Percentiles rank a stretch among this genome's conserved stretches.
phyloP scores from a whole-genome alignment of 1,140 invertebrate species.

The Thaumetopoea pityocampa region DNA sequence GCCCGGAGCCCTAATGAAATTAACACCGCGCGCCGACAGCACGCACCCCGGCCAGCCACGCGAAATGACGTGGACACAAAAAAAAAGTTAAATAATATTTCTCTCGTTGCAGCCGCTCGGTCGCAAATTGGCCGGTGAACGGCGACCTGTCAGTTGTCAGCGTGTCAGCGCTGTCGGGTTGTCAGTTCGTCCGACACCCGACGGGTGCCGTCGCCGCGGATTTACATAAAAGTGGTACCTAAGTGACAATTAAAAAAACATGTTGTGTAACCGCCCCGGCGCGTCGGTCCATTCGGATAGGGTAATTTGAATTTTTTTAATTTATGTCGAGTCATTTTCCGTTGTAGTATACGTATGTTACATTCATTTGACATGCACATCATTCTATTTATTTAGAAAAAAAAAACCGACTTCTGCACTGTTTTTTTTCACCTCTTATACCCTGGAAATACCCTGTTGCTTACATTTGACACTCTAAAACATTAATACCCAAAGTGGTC shows the following conservation, averaged over 20 bases:
- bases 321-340: slow-evolving; percentile 14
- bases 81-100: slow-evolving; percentile 31
- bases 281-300: too few relatives aligned
- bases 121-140: slow-evolving; percentile 51
- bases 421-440: too few relatives aligned
- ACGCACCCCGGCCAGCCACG: slow-evolving; percentile 12
- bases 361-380: too few relatives aligned
- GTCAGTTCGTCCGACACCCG: slow-evolving; percentile 40
- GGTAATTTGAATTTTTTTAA: slow-evolving; percentile 18
- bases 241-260: slow-evolving; percentile 53
- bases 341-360: too few relatives aligned
- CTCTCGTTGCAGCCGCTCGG: slow-evolving; percentile 23
- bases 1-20: slow-evolving; percentile 10
- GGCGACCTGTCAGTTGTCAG: slow-evolving; percentile 47
- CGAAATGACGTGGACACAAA: too few relatives aligned
- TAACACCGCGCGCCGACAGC: slow-evolving; percentile 7
- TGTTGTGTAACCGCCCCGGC: slow-evolving; percentile 23
- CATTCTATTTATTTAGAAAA: too few relatives aligned
- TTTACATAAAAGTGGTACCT: slow-evolving; percentile 57
- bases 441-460: too few relatives aligned
- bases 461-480: too few relatives aligned
- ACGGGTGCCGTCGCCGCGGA: slow-evolving; percentile 35
- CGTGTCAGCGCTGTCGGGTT: slow-evolving; percentile 35
- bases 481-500: too few relatives aligned
- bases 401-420: too few relatives aligned